Conservation (phyloP, 2,888 invertebrate species). For the Microctonus hyperodae region DNA sequence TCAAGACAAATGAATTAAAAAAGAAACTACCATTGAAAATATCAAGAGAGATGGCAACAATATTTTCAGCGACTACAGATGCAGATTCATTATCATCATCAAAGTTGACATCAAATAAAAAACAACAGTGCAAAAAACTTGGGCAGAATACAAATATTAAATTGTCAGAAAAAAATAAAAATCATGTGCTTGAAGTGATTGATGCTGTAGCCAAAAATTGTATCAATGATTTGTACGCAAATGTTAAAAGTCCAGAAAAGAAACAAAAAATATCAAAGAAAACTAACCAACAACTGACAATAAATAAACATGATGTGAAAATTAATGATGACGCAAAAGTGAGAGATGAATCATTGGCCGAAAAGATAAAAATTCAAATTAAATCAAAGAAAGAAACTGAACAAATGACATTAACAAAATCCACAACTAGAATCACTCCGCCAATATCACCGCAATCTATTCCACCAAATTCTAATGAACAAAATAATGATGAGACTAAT, state of each 20-base stretch:
- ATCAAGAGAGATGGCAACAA: slow-evolving; percentile 26
- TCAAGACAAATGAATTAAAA: slow-evolving; percentile 34
- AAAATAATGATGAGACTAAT: neutral
- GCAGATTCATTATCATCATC: slow-evolving; percentile 42
- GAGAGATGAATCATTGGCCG: neutral
- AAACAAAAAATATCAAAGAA: neutral
- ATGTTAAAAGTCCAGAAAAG: neutral
- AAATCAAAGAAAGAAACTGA: neutral
- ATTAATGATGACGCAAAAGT: neutral
- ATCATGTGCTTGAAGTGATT: slow-evolving; percentile 48
- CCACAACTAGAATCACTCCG: too few relatives aligned
- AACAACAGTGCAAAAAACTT: slow-evolving; percentile 31
- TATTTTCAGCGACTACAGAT: slow-evolving; percentile 34
- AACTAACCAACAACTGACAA: neutral
- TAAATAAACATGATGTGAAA: neutral
- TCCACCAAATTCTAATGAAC: neutral
- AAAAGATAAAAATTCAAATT: neutral
- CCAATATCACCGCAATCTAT: neutral
- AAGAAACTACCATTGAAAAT: slow-evolving; percentile 24
- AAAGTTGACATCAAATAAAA: slow-evolving; percentile 27
- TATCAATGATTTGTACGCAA: slow-evolving; percentile 25
- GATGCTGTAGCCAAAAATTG: slow-evolving; percentile 49
- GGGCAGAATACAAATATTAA: slow-evolving; percentile 21
- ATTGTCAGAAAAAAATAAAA: slow-evolving; percentile 33
- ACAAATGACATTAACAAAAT: too few relatives aligned